These are phyloP conservation scores for Phrynocephalus guinanensis DNA, from an alignment of 2,797 vertebrate species.

Conservation along the genomic window DNA sequence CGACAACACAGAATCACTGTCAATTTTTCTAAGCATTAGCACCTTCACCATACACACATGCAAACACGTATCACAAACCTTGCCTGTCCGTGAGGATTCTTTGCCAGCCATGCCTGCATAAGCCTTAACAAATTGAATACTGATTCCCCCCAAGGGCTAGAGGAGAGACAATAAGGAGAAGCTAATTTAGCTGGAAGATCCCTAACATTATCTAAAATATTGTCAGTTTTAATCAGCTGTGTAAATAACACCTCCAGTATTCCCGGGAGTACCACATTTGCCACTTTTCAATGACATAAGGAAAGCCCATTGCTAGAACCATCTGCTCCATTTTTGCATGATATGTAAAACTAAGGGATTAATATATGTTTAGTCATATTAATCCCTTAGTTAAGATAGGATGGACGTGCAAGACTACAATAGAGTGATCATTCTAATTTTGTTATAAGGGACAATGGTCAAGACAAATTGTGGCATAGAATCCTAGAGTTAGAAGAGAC, in stretches of 20 bases:
- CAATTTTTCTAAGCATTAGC: background rate
- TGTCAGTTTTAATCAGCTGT: background rate
- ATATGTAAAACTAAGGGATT: background rate
- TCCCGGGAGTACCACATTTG: constrained; percentile 30
- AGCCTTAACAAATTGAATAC: constrained; percentile 43
- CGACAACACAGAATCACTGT: background rate
- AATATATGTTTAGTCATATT: background rate
- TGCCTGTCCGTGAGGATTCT: constrained; percentile 9
- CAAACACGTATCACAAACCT: background rate
- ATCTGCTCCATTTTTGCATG: background rate
- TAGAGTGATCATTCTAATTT: no score
- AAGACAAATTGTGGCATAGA: background rate
- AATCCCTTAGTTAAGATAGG: background rate
- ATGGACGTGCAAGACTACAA: background rate
- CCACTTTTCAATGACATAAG: background rate
- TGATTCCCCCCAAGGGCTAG: background rate
- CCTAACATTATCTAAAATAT: constrained; percentile 9
- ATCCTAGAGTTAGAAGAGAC: no score
- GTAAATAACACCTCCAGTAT: constrained; percentile 17
- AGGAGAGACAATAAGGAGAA: constrained; percentile 34
- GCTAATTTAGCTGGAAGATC: constrained; percentile 36
- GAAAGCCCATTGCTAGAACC: background rate
- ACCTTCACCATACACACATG: background rate
- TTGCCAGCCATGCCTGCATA: constrained; percentile 2
- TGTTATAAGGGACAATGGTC: background rate